Evolutionary conservation across 2,113 vertebrate species (phyloP).

Genomic region (Elanus axillaris): DNA sequence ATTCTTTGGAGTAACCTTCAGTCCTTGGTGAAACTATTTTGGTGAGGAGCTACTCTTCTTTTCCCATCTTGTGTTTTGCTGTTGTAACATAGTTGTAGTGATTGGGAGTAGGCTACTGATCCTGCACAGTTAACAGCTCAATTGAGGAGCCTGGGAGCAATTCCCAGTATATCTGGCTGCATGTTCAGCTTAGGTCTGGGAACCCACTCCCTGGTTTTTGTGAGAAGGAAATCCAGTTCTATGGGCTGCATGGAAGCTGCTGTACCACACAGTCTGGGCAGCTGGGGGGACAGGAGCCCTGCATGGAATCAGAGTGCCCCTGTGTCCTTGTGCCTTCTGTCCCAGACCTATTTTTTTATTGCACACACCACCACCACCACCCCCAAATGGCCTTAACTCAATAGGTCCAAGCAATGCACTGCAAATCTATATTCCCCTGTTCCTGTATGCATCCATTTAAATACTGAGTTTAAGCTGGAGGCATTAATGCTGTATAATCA

Average conservation of each 20-base stretch:
- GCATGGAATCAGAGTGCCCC: background rate
- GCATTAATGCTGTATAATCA: background rate
- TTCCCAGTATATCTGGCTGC: background rate
- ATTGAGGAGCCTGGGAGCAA: background rate
- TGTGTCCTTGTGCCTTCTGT: background rate
- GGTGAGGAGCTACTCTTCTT: background rate
- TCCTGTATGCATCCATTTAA: background rate
- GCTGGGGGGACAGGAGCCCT: background rate
- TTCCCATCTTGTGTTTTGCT: background rate
- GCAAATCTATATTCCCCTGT: background rate
- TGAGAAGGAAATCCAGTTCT: background rate
- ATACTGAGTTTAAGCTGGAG: background rate
- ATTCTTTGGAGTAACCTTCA: background rate
- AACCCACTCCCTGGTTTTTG: background rate
- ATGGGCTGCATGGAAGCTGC: background rate
- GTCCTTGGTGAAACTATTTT: background rate
- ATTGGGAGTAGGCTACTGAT: background rate
- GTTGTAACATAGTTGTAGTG: background rate
- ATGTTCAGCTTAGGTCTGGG: background rate
- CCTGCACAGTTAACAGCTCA: background rate
- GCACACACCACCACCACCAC: too few relatives aligned
- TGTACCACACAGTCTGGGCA: fast-evolving
- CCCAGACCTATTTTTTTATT: background rate
- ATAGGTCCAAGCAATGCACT: background rate
- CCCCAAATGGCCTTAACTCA: background rate